These are phyloP conservation scores for Oreortyx pictus DNA, from an alignment of 2,797 vertebrate genomes.

Conservation along the genomic window DNA sequence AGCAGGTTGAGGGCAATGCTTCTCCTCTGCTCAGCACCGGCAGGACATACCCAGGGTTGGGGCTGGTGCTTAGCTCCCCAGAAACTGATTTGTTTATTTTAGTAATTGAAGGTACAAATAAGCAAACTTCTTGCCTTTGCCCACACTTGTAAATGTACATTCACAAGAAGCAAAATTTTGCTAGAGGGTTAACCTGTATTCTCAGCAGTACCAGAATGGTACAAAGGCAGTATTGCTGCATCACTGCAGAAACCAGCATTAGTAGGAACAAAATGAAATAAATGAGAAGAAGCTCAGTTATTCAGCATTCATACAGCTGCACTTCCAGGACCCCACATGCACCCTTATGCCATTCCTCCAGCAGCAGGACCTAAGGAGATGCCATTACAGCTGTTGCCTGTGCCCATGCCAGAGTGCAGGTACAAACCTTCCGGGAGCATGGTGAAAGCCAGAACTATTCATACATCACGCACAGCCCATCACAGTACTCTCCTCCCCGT, in stretches of 20 bases:
- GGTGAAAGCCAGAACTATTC: background rate
- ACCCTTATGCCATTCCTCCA: background rate
- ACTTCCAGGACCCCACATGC: fast-evolving
- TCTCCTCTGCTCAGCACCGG: background rate
- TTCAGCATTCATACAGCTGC: background rate
- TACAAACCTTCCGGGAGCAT: background rate
- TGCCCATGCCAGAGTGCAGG: background rate
- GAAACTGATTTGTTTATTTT: background rate
- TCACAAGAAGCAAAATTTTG: background rate
- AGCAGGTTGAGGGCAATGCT: background rate
- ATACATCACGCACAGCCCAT: background rate
- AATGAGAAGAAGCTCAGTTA: background rate
- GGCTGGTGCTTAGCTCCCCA: background rate
- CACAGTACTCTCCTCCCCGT: background rate
- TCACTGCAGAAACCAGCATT: background rate
- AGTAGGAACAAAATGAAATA: background rate
- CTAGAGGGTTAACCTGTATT: background rate
- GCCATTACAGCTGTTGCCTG: background rate
- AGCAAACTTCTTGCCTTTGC: background rate
- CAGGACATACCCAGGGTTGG: background rate
- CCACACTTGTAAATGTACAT: background rate
- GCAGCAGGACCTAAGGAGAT: background rate
- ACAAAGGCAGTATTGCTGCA: background rate
- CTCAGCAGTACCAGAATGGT: background rate
- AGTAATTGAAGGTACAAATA: background rate